Conservation (phyloP, 2,888 invertebrate genomes). For the Polydrusus tereticollis region DNA sequence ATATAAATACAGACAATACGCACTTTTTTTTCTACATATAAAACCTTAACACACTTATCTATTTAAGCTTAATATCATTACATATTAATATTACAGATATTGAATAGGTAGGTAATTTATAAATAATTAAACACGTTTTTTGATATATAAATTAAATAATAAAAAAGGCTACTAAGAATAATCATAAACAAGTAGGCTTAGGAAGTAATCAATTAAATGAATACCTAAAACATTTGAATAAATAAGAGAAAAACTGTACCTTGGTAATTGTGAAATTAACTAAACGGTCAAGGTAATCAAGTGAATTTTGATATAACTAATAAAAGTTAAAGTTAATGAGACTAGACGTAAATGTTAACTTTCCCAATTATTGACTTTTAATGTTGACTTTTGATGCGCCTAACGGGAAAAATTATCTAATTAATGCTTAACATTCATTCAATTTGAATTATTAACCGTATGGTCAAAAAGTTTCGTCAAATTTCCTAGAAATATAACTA, state of each 20-base stretch:
- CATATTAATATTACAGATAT: not conserved
- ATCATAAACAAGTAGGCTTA: not conserved
- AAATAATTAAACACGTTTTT: not conserved
- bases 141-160: too few species aligned
- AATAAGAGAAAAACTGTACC: constrained; percentile 5
- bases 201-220: not conserved
- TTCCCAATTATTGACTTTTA: constrained; percentile 9
- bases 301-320: constrained; percentile 18
- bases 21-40: not conserved
- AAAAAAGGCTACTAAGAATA: not conserved
- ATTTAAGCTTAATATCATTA: not conserved
- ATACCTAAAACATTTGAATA: not conserved
- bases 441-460: too few species aligned
- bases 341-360: constrained; percentile 19
- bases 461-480: too few species aligned
- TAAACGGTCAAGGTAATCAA: constrained; percentile 34
- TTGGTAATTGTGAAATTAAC: constrained; percentile 8
- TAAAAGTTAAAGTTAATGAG: constrained; percentile 17
- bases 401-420: not conserved
- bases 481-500: too few species aligned
- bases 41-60: constrained; percentile 11
- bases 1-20: constrained; percentile 4
- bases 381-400: constrained; percentile 2
- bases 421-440: not conserved
- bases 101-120: not conserved